Evolutionary conservation across 2,888 invertebrate genomes (phyloP).

Genomic region (Sylvicola cinctus): DNA sequence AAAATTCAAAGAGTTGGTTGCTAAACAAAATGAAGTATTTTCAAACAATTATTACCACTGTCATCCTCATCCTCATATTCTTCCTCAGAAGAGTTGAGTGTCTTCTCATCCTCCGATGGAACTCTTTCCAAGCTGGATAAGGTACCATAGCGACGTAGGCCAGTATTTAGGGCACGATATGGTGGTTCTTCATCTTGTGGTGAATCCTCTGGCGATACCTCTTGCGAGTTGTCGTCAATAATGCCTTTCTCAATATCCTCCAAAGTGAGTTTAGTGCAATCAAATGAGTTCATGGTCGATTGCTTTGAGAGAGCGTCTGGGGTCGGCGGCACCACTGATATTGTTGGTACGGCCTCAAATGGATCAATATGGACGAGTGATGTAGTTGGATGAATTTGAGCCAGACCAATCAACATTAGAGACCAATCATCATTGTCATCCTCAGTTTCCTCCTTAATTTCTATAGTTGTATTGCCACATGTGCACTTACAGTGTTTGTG

Average conservation of each 20-base stretch:
- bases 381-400: constrained; percentile 29
- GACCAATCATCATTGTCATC: constrained; percentile 39
- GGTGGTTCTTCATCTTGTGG: constrained; percentile 53
- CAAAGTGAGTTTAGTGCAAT: constrained; percentile 1
- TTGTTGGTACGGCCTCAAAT: constrained; percentile 35
- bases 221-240: constrained; percentile 17
- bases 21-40: no score
- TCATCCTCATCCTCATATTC: constrained; percentile 14
- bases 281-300: constrained; percentile 1
- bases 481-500: constrained; percentile 15
- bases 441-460: constrained; percentile 19
- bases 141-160: constrained; percentile 38
- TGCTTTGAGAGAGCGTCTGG: constrained; percentile 29
- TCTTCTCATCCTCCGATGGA: constrained; percentile 35
- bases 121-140: constrained; percentile 51
- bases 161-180: constrained; percentile 39
- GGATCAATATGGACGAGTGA: constrained; percentile 30
- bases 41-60: constrained; percentile 9
- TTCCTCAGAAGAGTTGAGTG: constrained; percentile 23
- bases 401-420: constrained; percentile 43
- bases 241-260: constrained; percentile 3
- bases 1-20: no score
- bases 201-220: constrained; percentile 47
- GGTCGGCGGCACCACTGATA: constrained; percentile 54
- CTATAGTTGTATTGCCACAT: constrained; percentile 8